Conservation (phyloP, 64 coral and sea anemone species). For the Stylophora pistillata region DNA sequence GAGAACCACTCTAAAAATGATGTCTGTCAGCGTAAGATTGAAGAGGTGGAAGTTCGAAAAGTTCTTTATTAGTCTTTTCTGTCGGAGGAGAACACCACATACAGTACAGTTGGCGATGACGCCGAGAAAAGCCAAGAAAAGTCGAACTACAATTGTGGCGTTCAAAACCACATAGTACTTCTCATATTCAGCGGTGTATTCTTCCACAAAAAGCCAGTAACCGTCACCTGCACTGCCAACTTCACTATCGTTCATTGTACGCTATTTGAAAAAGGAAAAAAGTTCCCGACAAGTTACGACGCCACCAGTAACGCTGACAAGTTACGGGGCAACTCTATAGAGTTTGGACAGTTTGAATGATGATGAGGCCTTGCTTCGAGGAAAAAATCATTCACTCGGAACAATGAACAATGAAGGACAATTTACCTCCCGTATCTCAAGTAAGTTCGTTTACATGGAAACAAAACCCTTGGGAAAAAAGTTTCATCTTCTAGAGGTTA, state of each 20-base stretch:
- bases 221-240: neutral
- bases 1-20: neutral
- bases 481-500: neutral
- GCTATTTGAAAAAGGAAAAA: neutral
- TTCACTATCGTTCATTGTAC: neutral
- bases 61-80: slow-evolving; percentile 12
- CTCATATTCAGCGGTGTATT: neutral
- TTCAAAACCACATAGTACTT: neutral
- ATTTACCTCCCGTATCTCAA: neutral
- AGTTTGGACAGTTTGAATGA: neutral
- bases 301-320: neutral
- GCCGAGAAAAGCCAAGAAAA: neutral
- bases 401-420: neutral
- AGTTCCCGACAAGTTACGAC: neutral
- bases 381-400: neutral
- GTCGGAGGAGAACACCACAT: slow-evolving; percentile 7
- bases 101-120: neutral
- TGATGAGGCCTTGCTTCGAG: neutral
- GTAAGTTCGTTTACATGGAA: neutral
- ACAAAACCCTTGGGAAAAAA: neutral
- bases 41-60: slow-evolving; percentile 28
- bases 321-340: too few species aligned
- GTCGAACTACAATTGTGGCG: neutral
- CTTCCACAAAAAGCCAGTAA: neutral
- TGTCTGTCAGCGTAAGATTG: neutral